A percentile compares a stretch with the other conserved stretches of the same genome.
These are phyloP conservation scores for Cheilosia variabilis DNA, from an alignment of 2,888 invertebrate genomes.

Conservation along the genomic window DNA sequence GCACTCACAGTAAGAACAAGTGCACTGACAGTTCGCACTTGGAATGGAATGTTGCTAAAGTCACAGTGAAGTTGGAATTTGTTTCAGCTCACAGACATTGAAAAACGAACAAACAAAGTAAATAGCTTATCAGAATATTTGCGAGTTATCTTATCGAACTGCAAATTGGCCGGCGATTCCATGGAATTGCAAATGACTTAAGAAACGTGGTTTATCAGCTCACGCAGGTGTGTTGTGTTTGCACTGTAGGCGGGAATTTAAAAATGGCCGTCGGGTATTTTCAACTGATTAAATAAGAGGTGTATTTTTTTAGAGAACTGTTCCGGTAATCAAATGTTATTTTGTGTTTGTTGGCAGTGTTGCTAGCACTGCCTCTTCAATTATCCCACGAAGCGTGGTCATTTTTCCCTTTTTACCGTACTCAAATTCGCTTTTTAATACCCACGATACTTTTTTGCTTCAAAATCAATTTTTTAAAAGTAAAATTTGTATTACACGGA, in stretches of 20 bases:
- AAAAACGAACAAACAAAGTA: background rate
- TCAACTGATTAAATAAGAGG: too few relatives aligned
- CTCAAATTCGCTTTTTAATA: too few relatives aligned
- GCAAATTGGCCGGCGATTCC: slow-evolving; percentile 21
- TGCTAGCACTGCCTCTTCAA: too few relatives aligned
- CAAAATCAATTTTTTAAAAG: too few relatives aligned
- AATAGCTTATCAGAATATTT: background rate
- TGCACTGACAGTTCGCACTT: slow-evolving; percentile 13
- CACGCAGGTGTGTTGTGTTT: background rate
- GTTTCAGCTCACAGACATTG: background rate
- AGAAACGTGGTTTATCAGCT: background rate
- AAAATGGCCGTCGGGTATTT: too few relatives aligned
- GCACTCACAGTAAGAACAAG: background rate
- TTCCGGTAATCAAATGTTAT: too few relatives aligned
- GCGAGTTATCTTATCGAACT: slow-evolving; percentile 26
- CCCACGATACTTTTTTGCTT: too few relatives aligned
- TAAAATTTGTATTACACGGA: too few relatives aligned
- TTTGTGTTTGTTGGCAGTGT: too few relatives aligned
- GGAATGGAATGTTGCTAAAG: slow-evolving; percentile 34
- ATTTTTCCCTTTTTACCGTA: too few relatives aligned
- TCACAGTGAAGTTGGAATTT: background rate
- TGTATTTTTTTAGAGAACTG: too few relatives aligned
- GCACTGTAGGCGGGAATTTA: background rate
- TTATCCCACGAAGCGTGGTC: too few relatives aligned
- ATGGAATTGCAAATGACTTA: slow-evolving; percentile 12